Evolutionary conservation across 2,888 invertebrate species (phyloP).

Genomic region (Drosophila helvetica): DNA sequence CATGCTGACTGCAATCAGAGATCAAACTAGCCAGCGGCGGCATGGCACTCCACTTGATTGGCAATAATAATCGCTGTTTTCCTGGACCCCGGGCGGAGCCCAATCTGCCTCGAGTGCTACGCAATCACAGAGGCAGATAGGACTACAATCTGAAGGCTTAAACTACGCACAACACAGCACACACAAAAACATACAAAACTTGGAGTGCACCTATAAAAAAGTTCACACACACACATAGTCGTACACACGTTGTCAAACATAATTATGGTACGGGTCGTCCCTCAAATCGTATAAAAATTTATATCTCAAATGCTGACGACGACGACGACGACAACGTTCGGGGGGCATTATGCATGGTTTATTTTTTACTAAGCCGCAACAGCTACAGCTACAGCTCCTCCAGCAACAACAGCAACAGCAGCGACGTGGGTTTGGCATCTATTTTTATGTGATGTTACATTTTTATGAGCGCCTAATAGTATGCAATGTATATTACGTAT

Average conservation of each 20-base stretch:
- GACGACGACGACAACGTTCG: constrained; percentile 36
- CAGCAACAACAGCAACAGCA: constrained; percentile 14
- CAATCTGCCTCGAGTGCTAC: constrained; percentile 24
- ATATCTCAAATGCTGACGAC: constrained; percentile 67
- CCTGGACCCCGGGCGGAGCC: constrained; percentile 24
- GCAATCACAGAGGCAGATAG: constrained; percentile 24
- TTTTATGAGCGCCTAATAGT: constrained; percentile 74
- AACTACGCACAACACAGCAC: constrained; percentile 3
- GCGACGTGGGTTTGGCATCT: constrained; percentile 48
- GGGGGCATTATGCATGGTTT: constrained; percentile 54
- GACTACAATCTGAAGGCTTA: neutral
- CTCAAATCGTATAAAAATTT: constrained; percentile 73
- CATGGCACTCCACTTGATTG: constrained; percentile 72
- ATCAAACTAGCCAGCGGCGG: constrained; percentile 52
- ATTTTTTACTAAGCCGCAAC: constrained; percentile 43
- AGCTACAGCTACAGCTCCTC: too few species aligned
- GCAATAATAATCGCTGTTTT: constrained; percentile 63
- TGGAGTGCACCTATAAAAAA: constrained; percentile 33
- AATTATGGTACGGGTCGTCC: constrained; percentile 36
- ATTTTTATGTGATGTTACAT: constrained; percentile 69
- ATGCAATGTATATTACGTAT: constrained; percentile 64
- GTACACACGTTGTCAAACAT: constrained; percentile 5
- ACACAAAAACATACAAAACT: constrained; percentile 25
- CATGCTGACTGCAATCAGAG: constrained; percentile 41
- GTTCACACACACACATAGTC: constrained; percentile 23